Evolutionary conservation across 2,113 vertebrate genomes (phyloP), one percentile per base, ranked within the genome.

Genomic region (Galemys pyrenaicus): DNA sequence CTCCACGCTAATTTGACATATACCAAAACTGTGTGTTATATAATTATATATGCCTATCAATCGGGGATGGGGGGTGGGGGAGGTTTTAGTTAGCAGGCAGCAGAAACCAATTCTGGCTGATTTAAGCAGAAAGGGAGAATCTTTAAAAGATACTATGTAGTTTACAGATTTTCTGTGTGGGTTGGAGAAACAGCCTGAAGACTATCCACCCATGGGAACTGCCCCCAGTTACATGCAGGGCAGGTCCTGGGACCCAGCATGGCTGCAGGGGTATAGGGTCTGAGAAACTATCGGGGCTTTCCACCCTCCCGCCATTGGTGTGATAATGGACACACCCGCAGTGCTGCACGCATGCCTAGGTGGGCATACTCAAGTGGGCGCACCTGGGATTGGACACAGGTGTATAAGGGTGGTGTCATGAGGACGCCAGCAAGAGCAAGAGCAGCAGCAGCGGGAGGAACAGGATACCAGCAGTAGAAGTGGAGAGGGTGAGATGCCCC

Each of bases 51-150:
- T 70, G 56, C 39, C 12, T 78, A 49, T 81, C 62, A 91, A 28
- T 37, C 30, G 24, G 46, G 0, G n/a, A n/a, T n/a, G n/a, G n/a
- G n/a, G n/a, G n/a, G n/a, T n/a, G n/a, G n/a, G n/a, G n/a, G n/a
- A n/a, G n/a, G 28, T 62, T 65, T 79, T 79, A 96, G 32, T 79
- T 79, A 96, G 32, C 32, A 92, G 92, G 88, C 6, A 16, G 73
- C 62, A 81, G 89, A 77, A 77, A 84, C 54, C 77, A 95, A 15
- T 67, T 68, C 64, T 64, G n/a, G 62, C 67, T 87, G n/a, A 54
- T 49, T 85, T 44, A 84, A 94, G 35, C 77, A 90, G 86, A 87
- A 84, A 90, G 44, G 32, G 80, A 17, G 9, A n/a, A 56, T 39
- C 58, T 89, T 58, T 19, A 58, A 71, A 78, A 75, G 19, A 88